Conservation (phyloP, 2,797 vertebrate genomes). For the Heteromormyrus szaboi region DNA sequence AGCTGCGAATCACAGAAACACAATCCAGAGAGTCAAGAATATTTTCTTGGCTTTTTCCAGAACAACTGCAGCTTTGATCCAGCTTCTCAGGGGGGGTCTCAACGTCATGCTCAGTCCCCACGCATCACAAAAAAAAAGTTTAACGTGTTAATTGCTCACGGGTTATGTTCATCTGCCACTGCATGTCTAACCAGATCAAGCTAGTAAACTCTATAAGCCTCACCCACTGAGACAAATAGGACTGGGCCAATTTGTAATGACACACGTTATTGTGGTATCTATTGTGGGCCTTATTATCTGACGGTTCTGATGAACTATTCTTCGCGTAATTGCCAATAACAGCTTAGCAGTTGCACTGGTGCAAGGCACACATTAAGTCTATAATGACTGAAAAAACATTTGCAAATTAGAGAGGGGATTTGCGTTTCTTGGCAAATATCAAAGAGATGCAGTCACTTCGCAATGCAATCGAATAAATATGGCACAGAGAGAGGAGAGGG, state of each 20-base stretch:
- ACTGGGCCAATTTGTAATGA: slow-evolving; percentile 30
- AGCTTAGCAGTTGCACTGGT: slow-evolving; percentile 40
- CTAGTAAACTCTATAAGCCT: not conserved
- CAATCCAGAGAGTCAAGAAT: not conserved
- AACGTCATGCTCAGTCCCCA: not conserved
- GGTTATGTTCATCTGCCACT: not conserved
- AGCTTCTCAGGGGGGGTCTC: not conserved
- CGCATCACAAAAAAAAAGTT: not conserved
- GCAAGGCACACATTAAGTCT: slow-evolving; percentile 35
- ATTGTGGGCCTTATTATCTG: slow-evolving; percentile 28
- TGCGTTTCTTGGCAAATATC: slow-evolving; percentile 43
- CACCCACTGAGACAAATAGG: slow-evolving; percentile 14
- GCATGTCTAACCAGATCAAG: slow-evolving; percentile 5
- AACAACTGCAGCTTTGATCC: not conserved
- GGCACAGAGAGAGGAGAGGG: slow-evolving; percentile 3
- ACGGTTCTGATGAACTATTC: slow-evolving; percentile 28
- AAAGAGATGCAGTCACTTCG: slow-evolving; percentile 45
- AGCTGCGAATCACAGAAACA: not conserved
- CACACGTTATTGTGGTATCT: slow-evolving; percentile 31
- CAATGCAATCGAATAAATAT: slow-evolving; percentile 45
- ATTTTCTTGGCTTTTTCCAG: not conserved
- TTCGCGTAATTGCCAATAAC: slow-evolving; percentile 43
- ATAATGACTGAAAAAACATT: slow-evolving; percentile 38
- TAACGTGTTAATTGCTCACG: not conserved
- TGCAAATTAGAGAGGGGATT: slow-evolving; percentile 37